A percentile compares a stretch with the other conserved stretches of the same genome.
Evolutionary conservation across 2,113 vertebrate species (phyloP).

Genomic region (Lasiurus borealis): DNA sequence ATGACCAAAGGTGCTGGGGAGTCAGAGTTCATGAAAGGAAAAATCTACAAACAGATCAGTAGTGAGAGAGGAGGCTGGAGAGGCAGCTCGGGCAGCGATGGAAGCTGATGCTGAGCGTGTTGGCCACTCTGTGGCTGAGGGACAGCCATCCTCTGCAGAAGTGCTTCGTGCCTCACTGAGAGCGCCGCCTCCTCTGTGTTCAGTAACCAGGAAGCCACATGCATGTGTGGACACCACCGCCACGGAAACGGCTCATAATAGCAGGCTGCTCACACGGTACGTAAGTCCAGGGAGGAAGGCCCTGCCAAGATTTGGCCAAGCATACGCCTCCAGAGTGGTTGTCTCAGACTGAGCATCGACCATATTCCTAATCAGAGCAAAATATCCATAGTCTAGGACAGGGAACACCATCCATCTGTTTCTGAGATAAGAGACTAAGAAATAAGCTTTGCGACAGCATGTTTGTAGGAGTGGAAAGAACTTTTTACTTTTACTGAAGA

Average conservation of each 20-base stretch:
- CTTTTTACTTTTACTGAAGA: background rate
- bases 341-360: conserved; percentile 17
- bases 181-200: background rate
- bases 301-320: conserved; percentile 62
- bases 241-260: conserved; percentile 11
- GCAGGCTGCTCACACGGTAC: conserved; percentile 39
- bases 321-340: conserved; percentile 38
- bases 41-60: background rate
- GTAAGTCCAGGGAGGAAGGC: conserved; percentile 31
- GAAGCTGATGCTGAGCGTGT: accelerated
- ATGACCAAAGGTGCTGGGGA: background rate
- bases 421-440: conserved; percentile 8
- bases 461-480: background rate
- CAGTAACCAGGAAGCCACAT: background rate
- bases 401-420: background rate
- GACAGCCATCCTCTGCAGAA: background rate
- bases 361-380: conserved; percentile 55
- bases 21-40: background rate
- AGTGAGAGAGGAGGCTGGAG: background rate
- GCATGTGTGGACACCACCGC: conserved; percentile 14
- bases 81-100: background rate
- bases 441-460: background rate
- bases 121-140: accelerated
- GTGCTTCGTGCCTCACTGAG: background rate
- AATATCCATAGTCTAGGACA: background rate